Evolutionary conservation across 1,140 invertebrate genomes (phyloP).

Genomic region (Mercenaria mercenaria): DNA sequence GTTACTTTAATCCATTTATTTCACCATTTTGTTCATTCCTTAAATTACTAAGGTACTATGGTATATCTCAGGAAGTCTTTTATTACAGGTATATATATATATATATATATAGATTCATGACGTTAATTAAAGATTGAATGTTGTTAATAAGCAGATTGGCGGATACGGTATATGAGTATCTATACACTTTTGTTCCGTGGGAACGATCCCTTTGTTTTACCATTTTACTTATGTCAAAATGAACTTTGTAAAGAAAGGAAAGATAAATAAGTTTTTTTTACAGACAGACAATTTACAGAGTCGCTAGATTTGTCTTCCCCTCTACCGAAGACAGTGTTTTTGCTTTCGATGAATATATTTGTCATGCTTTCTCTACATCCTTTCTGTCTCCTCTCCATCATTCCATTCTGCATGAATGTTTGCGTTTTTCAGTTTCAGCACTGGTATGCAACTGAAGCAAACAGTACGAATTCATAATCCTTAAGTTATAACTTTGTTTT

Average conservation of each 20-base stretch:
- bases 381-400: no score
- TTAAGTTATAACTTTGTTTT: no score
- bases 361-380: no score
- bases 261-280: not conserved
- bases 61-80: no score
- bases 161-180: not conserved
- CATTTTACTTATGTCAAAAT: not conserved
- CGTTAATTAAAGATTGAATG: not conserved
- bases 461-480: no score
- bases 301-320: no score
- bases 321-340: no score
- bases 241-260: not conserved
- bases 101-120: not conserved
- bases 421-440: no score
- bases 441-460: no score
- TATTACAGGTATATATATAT: not conserved
- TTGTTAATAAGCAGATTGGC: not conserved
- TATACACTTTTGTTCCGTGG: not conserved
- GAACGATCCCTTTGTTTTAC: not conserved
- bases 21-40: conserved; percentile 1
- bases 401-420: no score
- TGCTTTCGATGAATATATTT: no score
- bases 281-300: no score
- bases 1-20: not conserved
- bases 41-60: not conserved